Conservation (phyloP, 2,797 vertebrate genomes). For the Poliocrania exsul region DNA sequence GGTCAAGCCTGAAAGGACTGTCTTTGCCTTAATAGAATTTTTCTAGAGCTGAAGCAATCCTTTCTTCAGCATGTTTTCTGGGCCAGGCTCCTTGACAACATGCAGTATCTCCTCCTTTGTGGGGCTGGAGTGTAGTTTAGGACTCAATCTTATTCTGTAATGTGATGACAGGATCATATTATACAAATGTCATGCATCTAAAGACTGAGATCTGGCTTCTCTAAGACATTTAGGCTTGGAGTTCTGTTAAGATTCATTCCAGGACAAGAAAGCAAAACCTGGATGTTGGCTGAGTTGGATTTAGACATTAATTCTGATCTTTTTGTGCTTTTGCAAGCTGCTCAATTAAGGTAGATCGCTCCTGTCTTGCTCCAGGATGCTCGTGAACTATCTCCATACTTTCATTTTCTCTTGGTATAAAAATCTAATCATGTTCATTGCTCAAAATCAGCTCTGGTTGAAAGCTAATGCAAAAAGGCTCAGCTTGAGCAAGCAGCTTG, state of each 20-base stretch:
- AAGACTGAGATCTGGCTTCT: background rate
- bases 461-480: slow-evolving; percentile 46
- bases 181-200: slow-evolving; percentile 23
- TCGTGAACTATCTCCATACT: background rate
- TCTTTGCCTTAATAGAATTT: background rate
- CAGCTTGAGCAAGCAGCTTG: slow-evolving; percentile 43
- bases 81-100: background rate
- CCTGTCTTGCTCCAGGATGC: background rate
- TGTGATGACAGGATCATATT: slow-evolving; percentile 34
- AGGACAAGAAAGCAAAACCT: slow-evolving; percentile 11
- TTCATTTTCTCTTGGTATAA: slow-evolving; percentile 21
- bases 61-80: background rate
- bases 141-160: background rate
- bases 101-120: background rate
- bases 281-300: background rate
- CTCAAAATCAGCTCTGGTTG: slow-evolving; percentile 32
- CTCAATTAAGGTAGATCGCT: background rate
- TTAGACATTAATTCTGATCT: background rate
- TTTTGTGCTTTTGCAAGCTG: slow-evolving; percentile 4
- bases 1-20: background rate
- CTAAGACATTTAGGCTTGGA: background rate
- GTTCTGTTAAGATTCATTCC: background rate
- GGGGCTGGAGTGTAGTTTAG: background rate
- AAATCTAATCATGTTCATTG: slow-evolving; percentile 46
- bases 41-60: background rate